Base-by-base conservation (phyloP, 2,113 vertebrate species). In the Aphyosemion australe region DNA sequence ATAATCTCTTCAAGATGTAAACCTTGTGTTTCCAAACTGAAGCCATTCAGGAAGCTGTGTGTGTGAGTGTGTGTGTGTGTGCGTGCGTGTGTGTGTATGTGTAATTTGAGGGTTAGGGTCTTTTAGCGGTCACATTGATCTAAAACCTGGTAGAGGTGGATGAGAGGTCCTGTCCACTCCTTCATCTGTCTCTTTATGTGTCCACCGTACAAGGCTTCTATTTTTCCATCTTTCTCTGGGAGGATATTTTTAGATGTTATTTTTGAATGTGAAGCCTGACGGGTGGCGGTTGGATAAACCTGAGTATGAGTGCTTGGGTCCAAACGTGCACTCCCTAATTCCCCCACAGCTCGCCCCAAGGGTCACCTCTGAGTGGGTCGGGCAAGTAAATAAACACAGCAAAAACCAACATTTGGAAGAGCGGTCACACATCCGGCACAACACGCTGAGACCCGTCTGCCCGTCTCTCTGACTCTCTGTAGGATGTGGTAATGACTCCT, bases 311-410 rank as follows among this genome's bases (percentile, higher is more conserved):
- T 37, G 34, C 20, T 12, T 69, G 68, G n/a, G 19, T 78, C 70
- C 20, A 54, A 69, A 70, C 1, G 8, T 67, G 68, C 42, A 66
- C 63, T 61, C 63, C 65, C 15, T 11, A 34, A 74, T 66, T 58
- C 72, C 73, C 75, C 59, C 74, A 58, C 79, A 61, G 60, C 79
- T 87, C 63, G 74, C 78, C 81, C 75, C 76, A 34, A 37, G 85
- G 85, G 80, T 90, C 84, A 89, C 63, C 73, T 75, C 84, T 82
- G 88, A 90, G 89, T 87, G 82, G 86, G 85, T 69, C 34, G 78
- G 80, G 72, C 70, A 74, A 82, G 76, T 86, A 90, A 89, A 89
- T 84, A 89, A 86, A 90, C 65, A 89, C 31, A 1, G 75, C 74
- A 74, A 84, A 88, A 88, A 85, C 61, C 84, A 87, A 87, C 85